phyloP scores from a whole-genome alignment of 2,113 vertebrate genomes.

The Empidonax alnorum region DNA sequence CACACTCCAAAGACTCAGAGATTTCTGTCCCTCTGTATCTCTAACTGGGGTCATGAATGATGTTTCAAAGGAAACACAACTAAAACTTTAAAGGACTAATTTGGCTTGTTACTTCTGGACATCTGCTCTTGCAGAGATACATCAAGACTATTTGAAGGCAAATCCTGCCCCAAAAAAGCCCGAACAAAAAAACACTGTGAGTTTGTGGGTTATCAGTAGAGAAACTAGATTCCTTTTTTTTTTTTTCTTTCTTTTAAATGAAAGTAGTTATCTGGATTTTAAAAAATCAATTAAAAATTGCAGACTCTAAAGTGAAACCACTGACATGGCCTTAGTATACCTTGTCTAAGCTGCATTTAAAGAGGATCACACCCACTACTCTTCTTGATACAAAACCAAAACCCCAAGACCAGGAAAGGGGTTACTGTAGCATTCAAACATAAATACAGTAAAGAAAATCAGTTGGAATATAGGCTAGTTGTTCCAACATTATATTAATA shows the following conservation, averaged over 20 bases:
- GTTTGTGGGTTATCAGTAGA: not conserved
- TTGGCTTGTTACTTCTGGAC: not conserved
- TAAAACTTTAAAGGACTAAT: not conserved
- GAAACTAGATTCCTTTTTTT: not conserved
- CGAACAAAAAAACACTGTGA: fast-evolving
- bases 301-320: not conserved
- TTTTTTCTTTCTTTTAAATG: not conserved
- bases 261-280: not conserved
- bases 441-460: not conserved
- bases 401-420: not conserved
- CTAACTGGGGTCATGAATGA: not conserved
- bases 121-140: not conserved
- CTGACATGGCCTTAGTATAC: not conserved
- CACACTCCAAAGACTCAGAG: not conserved
- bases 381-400: not conserved
- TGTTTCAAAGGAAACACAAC: not conserved
- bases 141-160: not conserved
- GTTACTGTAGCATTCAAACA: not conserved
- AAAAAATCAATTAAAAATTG: not conserved
- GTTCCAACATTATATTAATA: not conserved
- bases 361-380: not conserved
- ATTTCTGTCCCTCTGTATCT: not conserved
- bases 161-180: fast-evolving
- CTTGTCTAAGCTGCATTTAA: not conserved
- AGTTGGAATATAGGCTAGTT: not conserved